These are phyloP conservation scores for Paramacrobiotus metropolitanus DNA, from an alignment of 1,140 invertebrate genomes.

Conservation along the genomic window DNA sequence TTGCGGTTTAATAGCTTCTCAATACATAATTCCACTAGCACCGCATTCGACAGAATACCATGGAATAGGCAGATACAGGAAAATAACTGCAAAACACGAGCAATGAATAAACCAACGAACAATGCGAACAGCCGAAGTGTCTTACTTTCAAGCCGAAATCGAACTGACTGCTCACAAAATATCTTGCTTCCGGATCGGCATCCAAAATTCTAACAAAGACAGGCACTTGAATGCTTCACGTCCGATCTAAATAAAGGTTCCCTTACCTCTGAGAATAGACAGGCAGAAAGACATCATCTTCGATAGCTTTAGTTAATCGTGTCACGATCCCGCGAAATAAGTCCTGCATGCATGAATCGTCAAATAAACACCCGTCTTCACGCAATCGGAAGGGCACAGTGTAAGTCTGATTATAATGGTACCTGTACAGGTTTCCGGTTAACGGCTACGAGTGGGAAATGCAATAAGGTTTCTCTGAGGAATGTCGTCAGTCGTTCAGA, in stretches of 20 bases:
- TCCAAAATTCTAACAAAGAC: neutral
- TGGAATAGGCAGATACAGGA: neutral
- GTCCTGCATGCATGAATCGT: neutral
- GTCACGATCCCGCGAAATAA: neutral
- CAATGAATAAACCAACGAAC: too few relatives aligned
- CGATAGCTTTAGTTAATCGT: neutral
- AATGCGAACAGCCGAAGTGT: neutral
- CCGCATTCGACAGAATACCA: neutral
- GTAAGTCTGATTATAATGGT: neutral
- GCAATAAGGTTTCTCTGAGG: neutral
- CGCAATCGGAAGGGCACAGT: too few relatives aligned
- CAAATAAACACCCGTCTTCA: too few relatives aligned
- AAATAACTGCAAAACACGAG: neutral
- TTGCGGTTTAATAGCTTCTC: neutral
- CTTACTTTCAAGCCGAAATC: neutral
- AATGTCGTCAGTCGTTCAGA: neutral
- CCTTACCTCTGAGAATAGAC: neutral
- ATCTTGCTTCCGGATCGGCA: neutral
- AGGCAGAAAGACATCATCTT: neutral
- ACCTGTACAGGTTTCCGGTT: neutral
- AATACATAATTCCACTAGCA: neutral
- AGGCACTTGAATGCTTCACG: neutral
- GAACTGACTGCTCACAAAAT: neutral
- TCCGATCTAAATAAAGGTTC: neutral
- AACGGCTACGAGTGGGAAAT: neutral